Conservation (phyloP, 2,113 vertebrate genomes). For the Nycticebus coucang region DNA sequence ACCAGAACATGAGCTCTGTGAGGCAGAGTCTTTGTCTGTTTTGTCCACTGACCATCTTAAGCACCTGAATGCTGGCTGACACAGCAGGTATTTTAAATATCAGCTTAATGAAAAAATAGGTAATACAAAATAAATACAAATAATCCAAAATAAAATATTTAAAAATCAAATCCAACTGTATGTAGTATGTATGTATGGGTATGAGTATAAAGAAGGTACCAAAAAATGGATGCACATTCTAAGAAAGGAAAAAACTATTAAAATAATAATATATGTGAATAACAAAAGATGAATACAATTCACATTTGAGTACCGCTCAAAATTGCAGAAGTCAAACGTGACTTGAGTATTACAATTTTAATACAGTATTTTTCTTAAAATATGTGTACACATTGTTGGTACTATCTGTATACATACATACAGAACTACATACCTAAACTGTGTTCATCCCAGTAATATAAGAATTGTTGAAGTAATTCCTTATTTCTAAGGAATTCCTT, state of each 20-base stretch:
- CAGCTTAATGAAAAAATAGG: neutral
- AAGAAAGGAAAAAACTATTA: no score
- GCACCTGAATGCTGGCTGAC: neutral
- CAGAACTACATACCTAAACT: neutral
- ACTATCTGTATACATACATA: neutral
- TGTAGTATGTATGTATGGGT: no score
- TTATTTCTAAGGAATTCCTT: neutral
- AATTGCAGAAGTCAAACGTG: no score
- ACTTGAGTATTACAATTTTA: no score
- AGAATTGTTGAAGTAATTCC: neutral
- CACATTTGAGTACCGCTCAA: no score
- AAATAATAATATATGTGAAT: no score
- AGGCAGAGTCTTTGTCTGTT: neutral
- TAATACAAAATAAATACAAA: neutral
- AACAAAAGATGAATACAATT: no score
- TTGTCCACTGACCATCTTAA: rapidly evolving
- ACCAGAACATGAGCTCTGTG: neutral
- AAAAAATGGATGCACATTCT: no score
- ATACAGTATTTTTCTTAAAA: no score
- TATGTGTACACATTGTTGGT: no score
- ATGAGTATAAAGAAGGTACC: no score
- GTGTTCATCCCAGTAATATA: neutral
- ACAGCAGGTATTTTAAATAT: neutral
- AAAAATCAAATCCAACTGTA: no score
- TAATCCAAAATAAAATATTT: neutral